Conservation (phyloP, 1,140 invertebrate genomes). For the Belonocnema kinseyi region DNA sequence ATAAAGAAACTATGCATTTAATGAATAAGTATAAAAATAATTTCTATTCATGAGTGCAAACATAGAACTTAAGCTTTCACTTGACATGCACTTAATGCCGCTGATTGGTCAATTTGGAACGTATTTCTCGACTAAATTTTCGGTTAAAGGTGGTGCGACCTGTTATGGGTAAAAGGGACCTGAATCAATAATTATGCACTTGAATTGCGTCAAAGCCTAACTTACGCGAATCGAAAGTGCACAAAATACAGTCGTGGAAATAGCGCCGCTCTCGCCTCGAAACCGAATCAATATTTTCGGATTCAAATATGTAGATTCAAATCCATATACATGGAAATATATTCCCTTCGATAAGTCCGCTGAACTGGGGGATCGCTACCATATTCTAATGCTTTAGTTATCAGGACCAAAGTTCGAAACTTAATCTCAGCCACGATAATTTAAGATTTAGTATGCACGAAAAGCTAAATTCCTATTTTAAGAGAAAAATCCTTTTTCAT, state of each 20-base stretch:
- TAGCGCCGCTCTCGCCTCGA: neutral
- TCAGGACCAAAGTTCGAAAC: constrained; percentile 40
- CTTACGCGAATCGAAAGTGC: neutral
- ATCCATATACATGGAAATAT: constrained; percentile 66
- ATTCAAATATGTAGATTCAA: constrained; percentile 65
- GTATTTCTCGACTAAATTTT: neutral
- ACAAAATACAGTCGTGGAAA: constrained; percentile 2
- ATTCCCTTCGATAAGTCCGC: constrained; percentile 62
- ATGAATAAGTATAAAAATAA: neutral
- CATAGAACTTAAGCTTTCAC: neutral
- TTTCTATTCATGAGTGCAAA: neutral
- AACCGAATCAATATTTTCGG: constrained; percentile 59
- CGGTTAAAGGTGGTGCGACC: neutral
- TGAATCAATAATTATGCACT: constrained; percentile 17
- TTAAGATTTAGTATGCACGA: neutral
- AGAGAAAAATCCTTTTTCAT: too few relatives aligned
- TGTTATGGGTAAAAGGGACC: neutral
- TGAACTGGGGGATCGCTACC: constrained; percentile 59
- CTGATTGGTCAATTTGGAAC: neutral
- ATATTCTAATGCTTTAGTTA: constrained; percentile 57
- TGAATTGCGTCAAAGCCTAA: constrained; percentile 8
- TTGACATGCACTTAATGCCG: constrained; percentile 8
- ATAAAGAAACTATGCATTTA: neutral
- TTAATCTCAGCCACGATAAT: neutral
- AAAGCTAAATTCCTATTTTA: too few relatives aligned